Conservation (phyloP, 64 coral and sea anemone species). For the Montipora sp. region DNA sequence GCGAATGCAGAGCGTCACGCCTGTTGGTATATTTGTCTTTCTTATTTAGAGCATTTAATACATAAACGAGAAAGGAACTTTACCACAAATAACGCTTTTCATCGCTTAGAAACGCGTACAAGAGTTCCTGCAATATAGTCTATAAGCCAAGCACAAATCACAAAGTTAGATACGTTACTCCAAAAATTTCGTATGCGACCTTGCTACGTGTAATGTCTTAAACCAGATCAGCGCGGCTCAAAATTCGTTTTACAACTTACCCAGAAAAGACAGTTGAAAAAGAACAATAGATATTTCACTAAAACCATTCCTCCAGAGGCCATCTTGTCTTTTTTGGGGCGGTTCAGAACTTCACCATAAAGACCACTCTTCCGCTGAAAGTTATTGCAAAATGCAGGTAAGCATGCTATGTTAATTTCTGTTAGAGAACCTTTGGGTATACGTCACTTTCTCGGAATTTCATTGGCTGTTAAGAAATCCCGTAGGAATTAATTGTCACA, state of each 20-base stretch:
- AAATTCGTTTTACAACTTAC: conserved; percentile 51
- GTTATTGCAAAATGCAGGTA: conserved; percentile 73
- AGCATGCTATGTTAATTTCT: conserved; percentile 7
- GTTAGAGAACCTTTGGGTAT: neutral
- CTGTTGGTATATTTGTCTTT: neutral
- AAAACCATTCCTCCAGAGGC: conserved; percentile 88
- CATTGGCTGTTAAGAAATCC: conserved; percentile 15
- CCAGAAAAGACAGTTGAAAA: conserved; percentile 93
- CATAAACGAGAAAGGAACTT: neutral
- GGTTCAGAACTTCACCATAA: neutral
- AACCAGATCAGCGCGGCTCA: neutral
- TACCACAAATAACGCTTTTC: neutral
- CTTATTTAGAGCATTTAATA: neutral
- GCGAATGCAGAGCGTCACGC: neutral
- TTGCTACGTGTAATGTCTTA: neutral
- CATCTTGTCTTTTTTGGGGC: conserved; percentile 50
- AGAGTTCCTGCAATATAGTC: neutral
- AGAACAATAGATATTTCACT: conserved; percentile 88
- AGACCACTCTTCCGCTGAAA: no score
- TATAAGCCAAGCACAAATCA: neutral
- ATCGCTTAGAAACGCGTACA: neutral
- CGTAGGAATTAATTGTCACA: neutral
- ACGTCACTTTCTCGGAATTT: conserved; percentile 6
- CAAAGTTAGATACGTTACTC: neutral
- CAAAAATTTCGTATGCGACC: neutral